phyloP scores from a whole-genome alignment of 2,797 vertebrate genomes.

The Heteromormyrus szaboi region DNA sequence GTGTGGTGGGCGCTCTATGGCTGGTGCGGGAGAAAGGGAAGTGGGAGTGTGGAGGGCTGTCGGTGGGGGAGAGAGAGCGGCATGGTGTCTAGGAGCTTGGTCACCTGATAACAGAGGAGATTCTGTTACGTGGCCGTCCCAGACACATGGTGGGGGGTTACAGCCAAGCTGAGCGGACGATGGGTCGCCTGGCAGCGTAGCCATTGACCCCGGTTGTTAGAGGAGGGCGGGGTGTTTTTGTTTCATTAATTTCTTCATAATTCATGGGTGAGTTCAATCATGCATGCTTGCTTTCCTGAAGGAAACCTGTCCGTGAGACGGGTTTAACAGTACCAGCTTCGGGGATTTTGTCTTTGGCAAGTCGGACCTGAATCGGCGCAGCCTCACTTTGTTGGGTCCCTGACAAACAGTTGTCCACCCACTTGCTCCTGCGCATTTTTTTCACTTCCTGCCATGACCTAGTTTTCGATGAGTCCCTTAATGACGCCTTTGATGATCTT shows the following conservation, averaged over 20 bases:
- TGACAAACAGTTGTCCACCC: neutral
- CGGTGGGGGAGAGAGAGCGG: slow-evolving; percentile 44
- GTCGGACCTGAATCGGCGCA: slow-evolving; percentile 27
- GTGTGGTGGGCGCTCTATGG: neutral
- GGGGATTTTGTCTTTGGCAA: slow-evolving; percentile 5
- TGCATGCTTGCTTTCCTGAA: slow-evolving; percentile 41
- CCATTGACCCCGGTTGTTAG: neutral
- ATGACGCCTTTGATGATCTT: slow-evolving; percentile 15
- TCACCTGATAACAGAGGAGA: slow-evolving; percentile 77
- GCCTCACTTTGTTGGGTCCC: neutral
- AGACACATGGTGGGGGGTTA: slow-evolving; percentile 45
- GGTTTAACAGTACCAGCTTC: slow-evolving; percentile 26
- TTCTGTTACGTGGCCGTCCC: slow-evolving; percentile 71
- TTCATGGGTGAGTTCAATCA: slow-evolving; percentile 41
- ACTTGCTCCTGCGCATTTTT: neutral
- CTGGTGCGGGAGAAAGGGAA: slow-evolving; percentile 57
- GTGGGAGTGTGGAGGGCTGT: slow-evolving; percentile 56
- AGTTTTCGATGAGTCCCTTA: neutral
- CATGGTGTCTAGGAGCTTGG: slow-evolving; percentile 59
- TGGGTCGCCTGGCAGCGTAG: slow-evolving; percentile 23
- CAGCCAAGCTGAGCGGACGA: slow-evolving; percentile 33
- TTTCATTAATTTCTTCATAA: neutral
- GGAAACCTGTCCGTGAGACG: neutral
- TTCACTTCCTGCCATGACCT: neutral
- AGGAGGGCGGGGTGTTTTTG: neutral